phyloP scores from a whole-genome alignment of 2,888 invertebrate species.

The Sympetrum striolatum region DNA sequence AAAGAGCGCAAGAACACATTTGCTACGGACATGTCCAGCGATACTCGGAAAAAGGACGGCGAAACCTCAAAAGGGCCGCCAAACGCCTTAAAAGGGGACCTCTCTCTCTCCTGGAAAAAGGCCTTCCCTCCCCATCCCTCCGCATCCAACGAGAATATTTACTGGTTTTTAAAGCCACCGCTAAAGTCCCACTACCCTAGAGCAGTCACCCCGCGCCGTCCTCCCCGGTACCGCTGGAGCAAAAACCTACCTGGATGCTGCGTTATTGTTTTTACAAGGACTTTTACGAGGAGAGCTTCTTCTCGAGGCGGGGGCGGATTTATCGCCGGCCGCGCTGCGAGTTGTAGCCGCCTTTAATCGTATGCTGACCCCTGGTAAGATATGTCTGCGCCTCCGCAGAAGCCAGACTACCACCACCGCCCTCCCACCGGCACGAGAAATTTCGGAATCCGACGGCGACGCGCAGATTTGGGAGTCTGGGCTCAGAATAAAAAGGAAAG shows the following conservation, averaged over 20 bases:
- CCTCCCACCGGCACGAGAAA: neutral
- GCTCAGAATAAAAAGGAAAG: neutral
- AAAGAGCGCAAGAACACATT: neutral
- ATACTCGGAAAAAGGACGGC: slow-evolving; percentile 28
- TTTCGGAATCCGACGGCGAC: slow-evolving; percentile 21
- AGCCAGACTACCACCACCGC: neutral
- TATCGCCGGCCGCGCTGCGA: neutral
- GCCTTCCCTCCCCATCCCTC: neutral
- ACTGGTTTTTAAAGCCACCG: slow-evolving; percentile 43
- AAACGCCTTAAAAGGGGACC: slow-evolving; percentile 29
- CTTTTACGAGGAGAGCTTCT: slow-evolving; percentile 33
- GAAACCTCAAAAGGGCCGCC: slow-evolving; percentile 30
- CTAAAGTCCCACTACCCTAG: slow-evolving; percentile 24
- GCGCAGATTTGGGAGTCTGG: slow-evolving; percentile 7
- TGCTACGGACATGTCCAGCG: slow-evolving; percentile 1
- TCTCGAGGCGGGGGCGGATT: slow-evolving; percentile 16
- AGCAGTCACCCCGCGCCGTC: neutral
- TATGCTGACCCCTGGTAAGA: slow-evolving; percentile 42
- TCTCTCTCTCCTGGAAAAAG: slow-evolving; percentile 11
- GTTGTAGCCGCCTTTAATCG: slow-evolving; percentile 35
- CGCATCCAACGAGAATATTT: slow-evolving; percentile 14
- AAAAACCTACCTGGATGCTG: slow-evolving; percentile 30
- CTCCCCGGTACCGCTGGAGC: neutral
- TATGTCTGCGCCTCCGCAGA: slow-evolving; percentile 35
- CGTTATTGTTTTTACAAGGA: slow-evolving; percentile 42